A percentile compares a stretch with the other conserved stretches of the same genome.
Conservation (phyloP, 2,888 invertebrate genomes). For the Laothoe populi region DNA sequence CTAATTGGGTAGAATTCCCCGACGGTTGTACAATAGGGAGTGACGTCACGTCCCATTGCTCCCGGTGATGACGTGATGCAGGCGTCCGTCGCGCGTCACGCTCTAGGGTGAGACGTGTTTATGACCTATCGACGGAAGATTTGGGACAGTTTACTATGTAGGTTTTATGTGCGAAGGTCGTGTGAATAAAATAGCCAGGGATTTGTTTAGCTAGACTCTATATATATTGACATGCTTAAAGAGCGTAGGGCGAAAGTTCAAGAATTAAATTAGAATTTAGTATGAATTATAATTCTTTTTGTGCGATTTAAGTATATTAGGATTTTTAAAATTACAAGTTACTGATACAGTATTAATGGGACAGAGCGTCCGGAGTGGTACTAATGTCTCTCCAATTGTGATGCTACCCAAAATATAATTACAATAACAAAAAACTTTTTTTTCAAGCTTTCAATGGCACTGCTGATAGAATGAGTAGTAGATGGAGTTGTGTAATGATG, state of each 20-base stretch:
- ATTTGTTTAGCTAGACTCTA: neutral
- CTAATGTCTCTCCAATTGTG: too few species aligned
- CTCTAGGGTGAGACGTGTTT: neutral
- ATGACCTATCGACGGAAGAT: conserved; percentile 5
- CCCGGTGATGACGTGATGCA: neutral
- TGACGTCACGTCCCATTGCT: conserved; percentile 8
- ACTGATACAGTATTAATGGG: too few species aligned
- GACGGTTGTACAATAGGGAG: neutral
- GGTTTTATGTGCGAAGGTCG: conserved; percentile 27
- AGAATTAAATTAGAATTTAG: too few species aligned
- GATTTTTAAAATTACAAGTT: too few species aligned
- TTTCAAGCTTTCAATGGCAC: too few species aligned
- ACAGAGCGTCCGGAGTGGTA: too few species aligned
- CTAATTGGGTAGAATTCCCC: conserved; percentile 6
- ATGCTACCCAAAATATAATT: too few species aligned
- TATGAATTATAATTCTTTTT: too few species aligned
- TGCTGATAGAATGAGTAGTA: too few species aligned
- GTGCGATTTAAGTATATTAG: too few species aligned
- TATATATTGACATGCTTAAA: neutral
- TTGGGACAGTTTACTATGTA: conserved; percentile 28
- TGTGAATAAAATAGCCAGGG: neutral
- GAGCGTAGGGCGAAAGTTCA: neutral
- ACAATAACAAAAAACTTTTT: too few species aligned
- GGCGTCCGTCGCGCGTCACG: conserved; percentile 2
- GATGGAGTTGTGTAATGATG: too few species aligned